Evolutionary conservation across 2,113 vertebrate genomes (phyloP).

Genomic region (Nesogale talazaci): DNA sequence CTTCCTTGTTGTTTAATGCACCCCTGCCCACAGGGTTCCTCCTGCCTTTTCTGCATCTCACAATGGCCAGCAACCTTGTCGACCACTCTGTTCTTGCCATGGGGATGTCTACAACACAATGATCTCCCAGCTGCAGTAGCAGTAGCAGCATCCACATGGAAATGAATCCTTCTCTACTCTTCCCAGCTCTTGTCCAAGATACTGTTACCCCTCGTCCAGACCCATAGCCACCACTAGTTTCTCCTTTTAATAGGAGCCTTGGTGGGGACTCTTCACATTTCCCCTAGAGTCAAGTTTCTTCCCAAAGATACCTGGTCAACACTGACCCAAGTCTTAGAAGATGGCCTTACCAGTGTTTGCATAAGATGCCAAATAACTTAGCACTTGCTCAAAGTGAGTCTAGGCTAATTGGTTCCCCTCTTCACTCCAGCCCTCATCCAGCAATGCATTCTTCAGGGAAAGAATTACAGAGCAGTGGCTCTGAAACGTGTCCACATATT

Average conservation of each 20-base stretch:
- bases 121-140: background rate
- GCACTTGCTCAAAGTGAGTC: background rate
- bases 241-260: background rate
- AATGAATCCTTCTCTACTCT: background rate
- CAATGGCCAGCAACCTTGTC: background rate
- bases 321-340: background rate
- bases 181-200: background rate
- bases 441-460: constrained; percentile 1
- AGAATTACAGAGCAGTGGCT: background rate
- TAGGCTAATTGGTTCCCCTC: background rate
- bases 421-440: background rate
- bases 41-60: background rate
- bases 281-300: background rate
- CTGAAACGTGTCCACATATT: background rate
- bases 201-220: background rate
- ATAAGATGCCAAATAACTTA: background rate
- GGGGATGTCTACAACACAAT: fast-evolving
- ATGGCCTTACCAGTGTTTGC: background rate
- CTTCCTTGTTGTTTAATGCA: too few relatives aligned
- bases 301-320: background rate
- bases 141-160: background rate
- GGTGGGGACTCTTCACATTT: background rate
- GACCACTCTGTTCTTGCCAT: too few relatives aligned
- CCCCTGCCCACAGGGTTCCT: background rate
- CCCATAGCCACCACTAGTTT: background rate